Conservation (phyloP, 2,888 invertebrate genomes). For the Leptinotarsa peninsularis region DNA sequence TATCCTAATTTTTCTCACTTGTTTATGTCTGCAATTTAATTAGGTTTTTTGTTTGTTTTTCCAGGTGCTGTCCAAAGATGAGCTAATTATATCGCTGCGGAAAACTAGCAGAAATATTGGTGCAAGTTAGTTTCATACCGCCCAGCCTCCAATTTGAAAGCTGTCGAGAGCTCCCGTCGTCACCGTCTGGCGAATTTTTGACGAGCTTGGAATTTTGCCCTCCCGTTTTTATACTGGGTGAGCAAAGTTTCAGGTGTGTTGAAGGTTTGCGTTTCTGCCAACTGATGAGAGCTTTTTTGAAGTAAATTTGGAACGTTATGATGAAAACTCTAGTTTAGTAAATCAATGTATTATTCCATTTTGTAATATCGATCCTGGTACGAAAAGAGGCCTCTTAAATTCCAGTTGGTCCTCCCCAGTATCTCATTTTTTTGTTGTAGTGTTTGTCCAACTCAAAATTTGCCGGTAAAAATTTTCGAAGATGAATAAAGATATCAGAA, state of each 20-base stretch:
- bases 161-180: conserved; percentile 25
- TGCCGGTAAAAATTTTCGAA: too few species aligned
- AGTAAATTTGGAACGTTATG: background rate
- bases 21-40: conserved; percentile 53
- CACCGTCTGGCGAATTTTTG: conserved; percentile 45
- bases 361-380: too few species aligned
- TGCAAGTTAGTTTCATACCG: background rate
- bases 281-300: background rate
- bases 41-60: conserved; percentile 54
- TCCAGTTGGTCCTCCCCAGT: too few species aligned
- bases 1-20: background rate
- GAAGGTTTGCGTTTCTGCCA: conserved; percentile 58
- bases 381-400: too few species aligned
- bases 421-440: too few species aligned
- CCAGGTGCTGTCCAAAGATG: conserved; percentile 47
- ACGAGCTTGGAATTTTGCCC: conserved; percentile 85
- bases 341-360: background rate
- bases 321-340: background rate
- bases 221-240: conserved; percentile 79
- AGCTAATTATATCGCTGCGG: conserved; percentile 37
- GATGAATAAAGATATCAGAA: too few species aligned
- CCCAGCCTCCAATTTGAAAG: conserved; percentile 30
- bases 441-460: too few species aligned
- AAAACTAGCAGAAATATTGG: conserved; percentile 8
- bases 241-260: conserved; percentile 92